Evolutionary conservation across 2,888 invertebrate species (phyloP).

Genomic region (Pyrocoelia pectoralis): DNA sequence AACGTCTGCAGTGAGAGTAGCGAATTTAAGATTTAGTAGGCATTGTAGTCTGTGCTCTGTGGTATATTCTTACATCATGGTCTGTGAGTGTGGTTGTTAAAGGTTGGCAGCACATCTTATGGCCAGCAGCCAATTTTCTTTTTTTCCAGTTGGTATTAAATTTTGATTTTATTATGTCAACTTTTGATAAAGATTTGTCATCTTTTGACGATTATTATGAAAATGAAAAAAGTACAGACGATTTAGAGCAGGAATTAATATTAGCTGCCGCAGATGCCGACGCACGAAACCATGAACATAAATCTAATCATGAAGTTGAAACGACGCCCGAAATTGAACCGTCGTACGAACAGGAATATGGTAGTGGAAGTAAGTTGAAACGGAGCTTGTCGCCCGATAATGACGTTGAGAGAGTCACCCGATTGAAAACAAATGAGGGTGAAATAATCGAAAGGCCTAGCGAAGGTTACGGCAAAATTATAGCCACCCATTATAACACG

Average conservation of each 20-base stretch:
- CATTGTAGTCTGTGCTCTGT: no score
- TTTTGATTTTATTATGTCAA: conserved; percentile 16
- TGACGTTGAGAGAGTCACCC: neutral
- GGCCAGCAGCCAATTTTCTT: no score
- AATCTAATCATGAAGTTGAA: conserved; percentile 26
- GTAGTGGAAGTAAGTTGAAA: conserved; percentile 3
- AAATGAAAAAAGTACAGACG: conserved; percentile 48
- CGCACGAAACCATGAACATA: conserved; percentile 49
- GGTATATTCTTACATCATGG: no score
- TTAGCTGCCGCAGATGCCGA: conserved; percentile 57
- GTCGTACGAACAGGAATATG: conserved; percentile 22
- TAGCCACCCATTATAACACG: conserved; percentile 94
- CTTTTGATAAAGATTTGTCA: conserved; percentile 10
- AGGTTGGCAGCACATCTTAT: no score
- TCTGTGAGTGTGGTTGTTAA: no score
- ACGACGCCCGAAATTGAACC: conserved; percentile 27
- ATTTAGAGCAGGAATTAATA: conserved; percentile 54
- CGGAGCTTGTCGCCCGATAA: neutral
- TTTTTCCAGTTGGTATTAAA: no score
- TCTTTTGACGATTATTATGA: conserved; percentile 21
- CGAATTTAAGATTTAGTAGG: no score
- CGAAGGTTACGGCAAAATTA: conserved; percentile 66
- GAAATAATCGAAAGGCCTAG: conserved; percentile 20
- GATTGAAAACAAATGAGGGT: conserved; percentile 35
- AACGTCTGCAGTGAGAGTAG: no score